A percentile compares a stretch with the other conserved stretches of the same genome.
Evolutionary conservation across 2,888 invertebrate genomes (phyloP).

Genomic region (Caenorhabditis wallacei): DNA sequence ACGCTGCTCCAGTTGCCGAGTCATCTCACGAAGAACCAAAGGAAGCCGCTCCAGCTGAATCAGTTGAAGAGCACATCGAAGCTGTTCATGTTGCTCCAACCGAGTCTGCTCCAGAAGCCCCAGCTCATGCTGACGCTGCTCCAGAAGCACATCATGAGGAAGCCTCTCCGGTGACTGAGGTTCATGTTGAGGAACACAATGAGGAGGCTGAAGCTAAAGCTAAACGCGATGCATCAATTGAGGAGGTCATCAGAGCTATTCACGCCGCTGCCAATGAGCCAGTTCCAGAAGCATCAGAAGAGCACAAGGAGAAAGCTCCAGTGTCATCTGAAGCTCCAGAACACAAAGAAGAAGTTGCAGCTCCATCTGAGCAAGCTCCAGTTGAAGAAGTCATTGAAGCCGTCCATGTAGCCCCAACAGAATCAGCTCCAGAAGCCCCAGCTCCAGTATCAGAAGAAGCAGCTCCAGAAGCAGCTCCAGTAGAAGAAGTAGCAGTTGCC

Average conservation of each 20-base stretch:
- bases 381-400: conserved; percentile 40
- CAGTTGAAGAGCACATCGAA: conserved; percentile 15
- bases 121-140: conserved; percentile 15
- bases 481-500: conserved; percentile 47
- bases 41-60: too few species aligned
- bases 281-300: conserved; percentile 23
- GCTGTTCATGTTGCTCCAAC: conserved; percentile 21
- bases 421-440: conserved; percentile 40
- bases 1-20: too few species aligned
- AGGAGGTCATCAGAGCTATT: conserved; percentile 31
- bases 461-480: conserved; percentile 9
- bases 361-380: neutral
- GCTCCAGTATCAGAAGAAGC: neutral
- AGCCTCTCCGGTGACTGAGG: conserved; percentile 21
- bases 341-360: conserved; percentile 2
- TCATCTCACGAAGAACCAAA: too few species aligned
- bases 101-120: conserved; percentile 18
- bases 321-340: neutral
- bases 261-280: conserved; percentile 24
- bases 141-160: conserved; percentile 43
- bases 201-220: conserved; percentile 17
- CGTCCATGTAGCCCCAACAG: conserved; percentile 10
- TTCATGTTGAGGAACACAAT: conserved; percentile 12
- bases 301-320: conserved; percentile 1
- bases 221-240: neutral